These are phyloP conservation scores for Rhopalosiphum padi DNA, from an alignment of 1,140 invertebrate genomes.

Conservation along the genomic window DNA sequence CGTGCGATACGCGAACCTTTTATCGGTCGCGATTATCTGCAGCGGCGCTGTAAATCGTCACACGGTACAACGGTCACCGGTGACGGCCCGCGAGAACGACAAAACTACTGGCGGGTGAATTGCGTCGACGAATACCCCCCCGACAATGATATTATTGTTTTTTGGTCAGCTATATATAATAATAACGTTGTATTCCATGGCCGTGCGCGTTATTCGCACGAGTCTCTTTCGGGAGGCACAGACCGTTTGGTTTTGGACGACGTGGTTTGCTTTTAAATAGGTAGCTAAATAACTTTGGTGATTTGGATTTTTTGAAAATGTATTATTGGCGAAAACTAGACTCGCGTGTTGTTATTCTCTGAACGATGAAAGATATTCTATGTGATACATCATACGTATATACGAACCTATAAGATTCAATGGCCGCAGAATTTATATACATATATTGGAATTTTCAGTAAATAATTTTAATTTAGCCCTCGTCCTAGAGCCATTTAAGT, in stretches of 20 bases:
- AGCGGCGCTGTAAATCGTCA: slow-evolving; percentile 4
- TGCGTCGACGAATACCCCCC: neutral
- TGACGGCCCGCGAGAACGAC: neutral
- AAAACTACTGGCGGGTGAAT: neutral
- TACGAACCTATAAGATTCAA: no score
- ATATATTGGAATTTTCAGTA: neutral
- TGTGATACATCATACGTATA: no score
- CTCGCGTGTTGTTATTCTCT: neutral
- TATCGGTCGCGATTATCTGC: neutral
- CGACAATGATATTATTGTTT: neutral
- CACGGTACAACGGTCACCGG: neutral
- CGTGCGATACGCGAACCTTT: slow-evolving; percentile 12
- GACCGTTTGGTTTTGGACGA: neutral
- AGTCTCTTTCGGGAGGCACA: neutral
- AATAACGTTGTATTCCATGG: neutral
- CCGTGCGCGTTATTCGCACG: no score
- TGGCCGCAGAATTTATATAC: no score
- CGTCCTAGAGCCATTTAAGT: neutral
- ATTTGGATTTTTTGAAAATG: neutral
- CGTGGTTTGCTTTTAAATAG: neutral
- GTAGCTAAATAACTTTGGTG: no score
- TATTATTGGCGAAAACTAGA: neutral
- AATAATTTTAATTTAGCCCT: neutral
- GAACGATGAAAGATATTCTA: neutral
- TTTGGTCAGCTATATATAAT: neutral